Percentiles rank a stretch among this genome's conserved stretches.
Conservation (phyloP, 1,140 invertebrate species). For the Philopotamus ludificatus region DNA sequence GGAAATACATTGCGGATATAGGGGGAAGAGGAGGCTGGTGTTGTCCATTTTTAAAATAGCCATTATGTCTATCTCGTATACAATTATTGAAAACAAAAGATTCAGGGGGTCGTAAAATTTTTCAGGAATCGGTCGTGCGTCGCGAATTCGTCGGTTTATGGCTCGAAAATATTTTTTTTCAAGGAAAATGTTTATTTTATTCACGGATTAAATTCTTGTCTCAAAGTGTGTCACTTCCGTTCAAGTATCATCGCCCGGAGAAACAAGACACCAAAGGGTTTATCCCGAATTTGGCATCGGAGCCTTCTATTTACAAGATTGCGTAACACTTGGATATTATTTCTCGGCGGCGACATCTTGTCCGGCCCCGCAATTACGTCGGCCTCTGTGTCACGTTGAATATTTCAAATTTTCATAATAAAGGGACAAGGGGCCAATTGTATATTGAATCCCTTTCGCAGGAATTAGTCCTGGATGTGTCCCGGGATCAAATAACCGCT, state of each 20-base stretch:
- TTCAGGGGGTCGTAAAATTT: too few species aligned
- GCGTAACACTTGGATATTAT: too few species aligned
- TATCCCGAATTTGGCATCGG: not conserved
- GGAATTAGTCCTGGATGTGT: conserved; percentile 17
- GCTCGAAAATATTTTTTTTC: not conserved
- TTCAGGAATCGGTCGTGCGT: too few species aligned
- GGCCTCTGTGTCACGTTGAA: not conserved
- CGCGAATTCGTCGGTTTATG: not conserved
- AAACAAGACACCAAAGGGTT: too few species aligned
- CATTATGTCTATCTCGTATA: too few species aligned
- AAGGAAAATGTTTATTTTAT: not conserved
- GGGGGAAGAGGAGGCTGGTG: too few species aligned
- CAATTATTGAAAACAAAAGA: too few species aligned
- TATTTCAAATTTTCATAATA: too few species aligned
- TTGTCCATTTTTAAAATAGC: too few species aligned
- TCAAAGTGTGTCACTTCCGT: too few species aligned
- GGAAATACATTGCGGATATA: not conserved
- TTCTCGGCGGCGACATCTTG: not conserved
- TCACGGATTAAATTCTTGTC: not conserved
- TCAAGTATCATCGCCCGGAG: too few species aligned
- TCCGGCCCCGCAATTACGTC: conserved; percentile 1
- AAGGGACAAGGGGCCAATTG: conserved; percentile 15
- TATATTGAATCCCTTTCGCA: conserved; percentile 6
- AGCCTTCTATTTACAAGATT: not conserved
- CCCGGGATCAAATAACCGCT: conserved; percentile 18